A percentile compares a stretch with the other conserved stretches of the same genome.
phyloP scores from a whole-genome alignment of 1,140 invertebrate species.

The Acromyrmex charruanus region DNA sequence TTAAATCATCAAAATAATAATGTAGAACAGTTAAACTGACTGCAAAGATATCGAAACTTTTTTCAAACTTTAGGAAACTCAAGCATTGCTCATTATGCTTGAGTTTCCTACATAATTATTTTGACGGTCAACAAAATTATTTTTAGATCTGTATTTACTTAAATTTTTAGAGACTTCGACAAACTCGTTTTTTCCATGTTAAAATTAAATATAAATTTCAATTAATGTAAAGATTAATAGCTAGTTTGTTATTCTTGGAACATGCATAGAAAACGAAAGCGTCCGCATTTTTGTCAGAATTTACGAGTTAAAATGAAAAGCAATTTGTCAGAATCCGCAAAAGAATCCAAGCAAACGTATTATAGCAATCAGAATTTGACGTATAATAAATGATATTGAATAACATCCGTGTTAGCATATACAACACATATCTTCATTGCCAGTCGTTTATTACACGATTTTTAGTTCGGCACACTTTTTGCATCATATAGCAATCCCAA shows the following conservation, averaged over 20 bases:
- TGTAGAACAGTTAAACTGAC: too few species aligned
- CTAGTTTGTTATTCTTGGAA: neutral
- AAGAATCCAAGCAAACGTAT: neutral
- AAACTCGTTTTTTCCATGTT: too few species aligned
- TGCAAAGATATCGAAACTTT: too few species aligned
- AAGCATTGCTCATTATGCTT: too few species aligned
- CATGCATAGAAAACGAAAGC: neutral
- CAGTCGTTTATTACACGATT: neutral
- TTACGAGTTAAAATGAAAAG: neutral
- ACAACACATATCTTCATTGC: neutral
- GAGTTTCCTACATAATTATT: too few species aligned
- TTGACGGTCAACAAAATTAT: too few species aligned
- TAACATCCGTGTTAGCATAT: constrained; percentile 1
- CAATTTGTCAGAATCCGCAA: constrained; percentile 22
- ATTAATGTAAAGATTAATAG: neutral
- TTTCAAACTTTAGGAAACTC: too few species aligned
- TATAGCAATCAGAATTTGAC: neutral
- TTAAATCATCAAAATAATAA: too few species aligned
- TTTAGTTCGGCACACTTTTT: constrained; percentile 31
- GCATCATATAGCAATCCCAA: neutral
- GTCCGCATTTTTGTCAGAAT: neutral
- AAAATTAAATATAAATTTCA: neutral
- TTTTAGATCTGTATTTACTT: too few species aligned
- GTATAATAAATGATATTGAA: constrained; percentile 18
- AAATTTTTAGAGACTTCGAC: too few species aligned